Evolutionary conservation across 2,888 invertebrate genomes (phyloP).

Genomic region (Yponomeuta malinellus): DNA sequence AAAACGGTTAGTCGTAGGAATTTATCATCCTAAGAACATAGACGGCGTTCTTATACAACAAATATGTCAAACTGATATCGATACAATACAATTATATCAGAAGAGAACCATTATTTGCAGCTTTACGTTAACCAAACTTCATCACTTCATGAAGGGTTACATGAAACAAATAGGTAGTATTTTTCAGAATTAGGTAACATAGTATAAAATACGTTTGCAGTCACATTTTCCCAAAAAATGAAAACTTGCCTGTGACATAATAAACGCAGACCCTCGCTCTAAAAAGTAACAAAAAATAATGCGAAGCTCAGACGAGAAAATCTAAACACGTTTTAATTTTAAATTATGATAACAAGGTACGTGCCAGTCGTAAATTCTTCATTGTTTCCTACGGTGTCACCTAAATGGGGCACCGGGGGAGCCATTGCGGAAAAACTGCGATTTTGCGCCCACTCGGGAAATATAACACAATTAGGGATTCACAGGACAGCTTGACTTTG

Average conservation of each 20-base stretch:
- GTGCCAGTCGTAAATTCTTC: constrained; percentile 49
- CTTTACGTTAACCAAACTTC: background rate
- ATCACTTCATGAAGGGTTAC: background rate
- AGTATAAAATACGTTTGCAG: background rate
- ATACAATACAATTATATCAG: background rate
- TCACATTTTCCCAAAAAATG: background rate
- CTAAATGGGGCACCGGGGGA: constrained; percentile 44
- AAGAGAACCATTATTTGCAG: background rate
- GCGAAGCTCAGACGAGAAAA: constrained; percentile 23
- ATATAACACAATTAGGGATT: constrained; percentile 44
- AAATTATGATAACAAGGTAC: constrained; percentile 50
- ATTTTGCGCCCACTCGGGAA: constrained; percentile 34
- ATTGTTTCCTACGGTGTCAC: constrained; percentile 51
- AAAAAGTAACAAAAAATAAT: background rate
- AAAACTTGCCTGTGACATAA: background rate
- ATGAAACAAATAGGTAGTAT: background rate
- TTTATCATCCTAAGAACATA: too few relatives aligned
- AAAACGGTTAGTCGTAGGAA: too few relatives aligned
- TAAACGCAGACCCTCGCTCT: background rate
- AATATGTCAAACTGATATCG: too few relatives aligned
- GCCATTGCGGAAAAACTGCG: constrained; percentile 35
- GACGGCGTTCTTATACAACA: too few relatives aligned
- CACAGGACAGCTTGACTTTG: constrained; percentile 2
- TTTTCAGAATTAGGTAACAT: background rate
- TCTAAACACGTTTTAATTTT: constrained; percentile 45